A percentile compares a stretch with the other conserved stretches of the same genome.
These are phyloP conservation scores for Vollenhovia emeryi DNA, from an alignment of 1,140 invertebrate genomes.

Conservation along the genomic window DNA sequence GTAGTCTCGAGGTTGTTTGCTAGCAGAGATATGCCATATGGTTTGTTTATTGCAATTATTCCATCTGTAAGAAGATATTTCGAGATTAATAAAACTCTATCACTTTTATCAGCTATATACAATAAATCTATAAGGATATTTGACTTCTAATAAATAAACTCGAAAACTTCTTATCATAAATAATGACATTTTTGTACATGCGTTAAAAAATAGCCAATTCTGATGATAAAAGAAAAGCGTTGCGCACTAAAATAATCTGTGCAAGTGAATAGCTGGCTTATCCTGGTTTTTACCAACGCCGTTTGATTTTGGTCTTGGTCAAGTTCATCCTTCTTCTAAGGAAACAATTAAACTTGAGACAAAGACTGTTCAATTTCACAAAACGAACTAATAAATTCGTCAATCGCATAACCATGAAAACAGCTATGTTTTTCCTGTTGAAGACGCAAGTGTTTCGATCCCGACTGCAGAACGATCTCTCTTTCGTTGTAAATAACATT, in stretches of 20 bases:
- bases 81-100: not conserved
- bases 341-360: not conserved
- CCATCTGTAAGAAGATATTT: constrained; percentile 76
- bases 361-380: not conserved
- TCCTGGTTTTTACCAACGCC: no score
- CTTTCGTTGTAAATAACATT: constrained; percentile 78
- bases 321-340: no score
- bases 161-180: not conserved
- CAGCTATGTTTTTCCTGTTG: not conserved
- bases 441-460: not conserved
- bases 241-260: not conserved
- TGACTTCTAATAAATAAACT: not conserved
- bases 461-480: constrained; percentile 14
- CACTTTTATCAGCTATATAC: not conserved
- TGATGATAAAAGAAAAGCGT: not conserved
- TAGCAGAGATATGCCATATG: constrained; percentile 80
- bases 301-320: no score
- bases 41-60: constrained; percentile 83
- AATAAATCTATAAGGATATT: constrained; percentile 4
- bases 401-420: not conserved
- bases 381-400: not conserved
- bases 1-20: no score
- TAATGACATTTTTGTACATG: not conserved
- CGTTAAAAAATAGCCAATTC: not conserved
- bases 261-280: not conserved